A percentile compares a stretch with the other conserved stretches of the same genome.
Conservation (phyloP, 2,113 vertebrate species). For the Chitala chitala region DNA sequence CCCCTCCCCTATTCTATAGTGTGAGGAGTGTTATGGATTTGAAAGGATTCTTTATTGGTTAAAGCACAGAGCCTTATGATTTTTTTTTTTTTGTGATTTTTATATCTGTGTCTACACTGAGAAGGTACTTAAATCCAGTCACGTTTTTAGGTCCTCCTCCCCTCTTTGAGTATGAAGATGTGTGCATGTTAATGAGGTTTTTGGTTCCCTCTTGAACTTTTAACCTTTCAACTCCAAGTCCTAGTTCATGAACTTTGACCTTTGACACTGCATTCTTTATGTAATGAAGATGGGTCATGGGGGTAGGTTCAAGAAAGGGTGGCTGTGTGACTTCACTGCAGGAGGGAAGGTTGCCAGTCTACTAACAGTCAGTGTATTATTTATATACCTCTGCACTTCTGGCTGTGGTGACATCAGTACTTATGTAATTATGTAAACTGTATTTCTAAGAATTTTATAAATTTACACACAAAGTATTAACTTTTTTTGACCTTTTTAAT, state of each 20-base stretch:
- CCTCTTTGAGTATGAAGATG: slow-evolving; percentile 27
- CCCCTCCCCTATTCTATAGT: slow-evolving; percentile 32
- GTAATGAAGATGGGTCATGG: slow-evolving; percentile 27
- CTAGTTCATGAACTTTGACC: slow-evolving; percentile 66
- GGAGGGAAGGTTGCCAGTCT: slow-evolving; percentile 38
- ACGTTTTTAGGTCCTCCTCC: slow-evolving; percentile 23
- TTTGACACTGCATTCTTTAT: slow-evolving; percentile 55
- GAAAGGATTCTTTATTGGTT: slow-evolving; percentile 29
- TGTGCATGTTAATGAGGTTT: neutral
- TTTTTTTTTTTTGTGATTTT: neutral
- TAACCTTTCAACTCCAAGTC: slow-evolving; percentile 57
- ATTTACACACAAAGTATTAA: slow-evolving; percentile 71
- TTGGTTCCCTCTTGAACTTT: slow-evolving; percentile 35
- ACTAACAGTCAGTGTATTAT: slow-evolving; percentile 61
- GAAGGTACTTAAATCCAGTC: neutral
- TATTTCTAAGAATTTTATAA: slow-evolving; percentile 79
- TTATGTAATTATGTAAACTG: slow-evolving; percentile 71
- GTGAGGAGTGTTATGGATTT: neutral
- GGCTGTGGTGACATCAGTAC: slow-evolving; percentile 74
- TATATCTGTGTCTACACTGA: neutral
- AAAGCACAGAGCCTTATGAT: slow-evolving; percentile 22
- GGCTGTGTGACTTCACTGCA: slow-evolving; percentile 28
- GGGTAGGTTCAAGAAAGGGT: slow-evolving; percentile 23
- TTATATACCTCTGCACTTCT: slow-evolving; percentile 78
- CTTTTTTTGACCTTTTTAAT: slow-evolving; percentile 57